Base-by-base conservation (phyloP, 2,888 invertebrate species). In the Pheosia tremula region DNA sequence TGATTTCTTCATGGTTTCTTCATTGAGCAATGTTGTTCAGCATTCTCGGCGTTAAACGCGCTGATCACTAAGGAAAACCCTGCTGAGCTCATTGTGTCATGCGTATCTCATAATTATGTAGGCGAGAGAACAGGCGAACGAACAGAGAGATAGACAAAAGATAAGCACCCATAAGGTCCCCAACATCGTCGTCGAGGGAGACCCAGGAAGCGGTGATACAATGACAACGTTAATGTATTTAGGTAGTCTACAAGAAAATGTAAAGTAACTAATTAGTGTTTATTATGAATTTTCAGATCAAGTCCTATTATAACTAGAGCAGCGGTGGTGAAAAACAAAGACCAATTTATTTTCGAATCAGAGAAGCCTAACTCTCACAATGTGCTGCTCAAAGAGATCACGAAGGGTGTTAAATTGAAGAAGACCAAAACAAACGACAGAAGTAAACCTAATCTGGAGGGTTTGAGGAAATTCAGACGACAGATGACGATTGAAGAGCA, bases 401-500 rank as follows among this genome's bases (percentile, higher is more conserved):
- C 96, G 85, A 91, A 94, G 64, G 98, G 98, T 59, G 91, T 98
- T 0, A 95, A 90, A 75, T 91, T 98, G 75, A 97, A 97, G 82
- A 96, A 95, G 72, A 96, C 96, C 0, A 96, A 95, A 84, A 96
- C 96, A 5, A 97, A 98, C 81, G 98, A 98, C 83, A 95, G 98
- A 74, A 98, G 98, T 85, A 97, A 95, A 89, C 98, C 98, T 3
- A 95, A 97, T 69, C 87, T 98, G 68, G 96, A 96, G 78, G 98
- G 98, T 64, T 90, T 98, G 70, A 95, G 97, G 61, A 98, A 98
- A 88, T 97, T 98, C 90, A 95, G 98, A 61, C 94, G 98, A 78
- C 98, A 98, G 87, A 95, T 97, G 96, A 98, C 98, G 1, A 97
- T 98, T 72, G 98, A 98, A 81, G 98, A 98, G 83, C 97, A 97